Evolutionary conservation across 2,113 vertebrate genomes (phyloP).

Genomic region (Rhinolophus ferrumequinum): DNA sequence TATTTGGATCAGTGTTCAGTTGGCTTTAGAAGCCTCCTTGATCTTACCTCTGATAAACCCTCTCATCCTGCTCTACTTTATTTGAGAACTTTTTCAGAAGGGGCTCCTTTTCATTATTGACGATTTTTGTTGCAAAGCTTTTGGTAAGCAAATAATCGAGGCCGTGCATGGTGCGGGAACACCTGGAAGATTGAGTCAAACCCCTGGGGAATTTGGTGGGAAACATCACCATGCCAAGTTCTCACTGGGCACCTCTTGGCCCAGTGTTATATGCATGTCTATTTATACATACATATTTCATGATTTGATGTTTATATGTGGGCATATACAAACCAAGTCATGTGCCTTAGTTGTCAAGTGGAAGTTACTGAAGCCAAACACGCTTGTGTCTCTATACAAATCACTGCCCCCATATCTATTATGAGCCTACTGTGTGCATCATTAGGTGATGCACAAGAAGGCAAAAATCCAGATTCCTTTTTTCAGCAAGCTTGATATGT

Average conservation of each 20-base stretch:
- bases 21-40: not conserved
- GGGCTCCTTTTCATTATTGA: not conserved
- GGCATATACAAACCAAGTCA: conserved; percentile 20
- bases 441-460: not conserved
- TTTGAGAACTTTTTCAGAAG: conserved; percentile 8
- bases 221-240: not conserved
- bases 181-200: not conserved
- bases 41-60: not conserved
- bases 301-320: conserved; percentile 28
- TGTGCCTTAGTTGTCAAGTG: not conserved
- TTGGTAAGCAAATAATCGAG: conserved; percentile 44
- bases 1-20: not conserved
- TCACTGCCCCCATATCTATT: conserved; percentile 11
- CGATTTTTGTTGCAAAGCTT: conserved; percentile 34
- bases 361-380: conserved; percentile 31
- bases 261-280: not conserved
- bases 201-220: not conserved
- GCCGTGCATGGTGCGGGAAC: not conserved
- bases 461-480: not conserved
- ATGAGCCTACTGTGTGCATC: not conserved
- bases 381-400: not conserved
- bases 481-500: conserved; percentile 2
- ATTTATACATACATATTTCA: conserved; percentile 1
- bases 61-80: conserved; percentile 18
- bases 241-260: not conserved